A percentile compares a stretch with the other conserved stretches of the same genome.
phyloP scores from a whole-genome alignment of 1,140 invertebrate species.

The Doryteuthis pealeii region DNA sequence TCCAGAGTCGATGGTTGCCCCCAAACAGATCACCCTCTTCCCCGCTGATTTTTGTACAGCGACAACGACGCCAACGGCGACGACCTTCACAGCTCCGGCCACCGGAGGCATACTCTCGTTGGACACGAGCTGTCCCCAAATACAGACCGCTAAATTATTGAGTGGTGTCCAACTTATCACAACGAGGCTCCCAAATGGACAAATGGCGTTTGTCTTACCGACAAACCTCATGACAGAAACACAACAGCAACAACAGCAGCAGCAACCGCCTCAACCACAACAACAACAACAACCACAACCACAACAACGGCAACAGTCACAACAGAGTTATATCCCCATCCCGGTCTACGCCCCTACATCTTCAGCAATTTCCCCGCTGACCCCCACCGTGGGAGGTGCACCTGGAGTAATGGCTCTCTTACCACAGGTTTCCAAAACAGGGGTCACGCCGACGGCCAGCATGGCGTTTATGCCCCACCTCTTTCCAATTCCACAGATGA shows the following conservation, averaged over 20 bases:
- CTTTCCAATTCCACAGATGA: background rate
- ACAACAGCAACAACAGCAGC: background rate
- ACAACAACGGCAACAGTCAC: conserved; percentile 32
- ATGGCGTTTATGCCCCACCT: background rate
- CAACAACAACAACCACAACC: conserved; percentile 25
- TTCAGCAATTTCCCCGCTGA: background rate
- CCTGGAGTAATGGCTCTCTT: background rate
- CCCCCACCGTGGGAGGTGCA: background rate
- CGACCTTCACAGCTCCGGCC: background rate
- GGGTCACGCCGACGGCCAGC: background rate
- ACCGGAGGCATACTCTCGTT: too few species aligned
- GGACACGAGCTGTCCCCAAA: background rate
- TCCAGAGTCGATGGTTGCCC: too few species aligned
- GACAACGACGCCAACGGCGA: background rate
- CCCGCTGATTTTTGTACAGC: background rate
- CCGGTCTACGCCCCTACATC: conserved; percentile 7
- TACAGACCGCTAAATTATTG: conserved; percentile 21
- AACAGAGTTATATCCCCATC: conserved; percentile 11
- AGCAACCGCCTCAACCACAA: conserved; percentile 33
- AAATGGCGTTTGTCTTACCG: conserved; percentile 69
- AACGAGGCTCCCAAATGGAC: conserved; percentile 68
- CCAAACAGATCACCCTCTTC: too few species aligned
- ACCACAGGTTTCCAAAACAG: background rate
- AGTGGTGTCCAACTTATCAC: conserved; percentile 71
- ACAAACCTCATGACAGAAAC: conserved; percentile 24